phyloP scores from a whole-genome alignment of 53 echinoderm and acorn worm species.

The Apostichopus leukothele region DNA sequence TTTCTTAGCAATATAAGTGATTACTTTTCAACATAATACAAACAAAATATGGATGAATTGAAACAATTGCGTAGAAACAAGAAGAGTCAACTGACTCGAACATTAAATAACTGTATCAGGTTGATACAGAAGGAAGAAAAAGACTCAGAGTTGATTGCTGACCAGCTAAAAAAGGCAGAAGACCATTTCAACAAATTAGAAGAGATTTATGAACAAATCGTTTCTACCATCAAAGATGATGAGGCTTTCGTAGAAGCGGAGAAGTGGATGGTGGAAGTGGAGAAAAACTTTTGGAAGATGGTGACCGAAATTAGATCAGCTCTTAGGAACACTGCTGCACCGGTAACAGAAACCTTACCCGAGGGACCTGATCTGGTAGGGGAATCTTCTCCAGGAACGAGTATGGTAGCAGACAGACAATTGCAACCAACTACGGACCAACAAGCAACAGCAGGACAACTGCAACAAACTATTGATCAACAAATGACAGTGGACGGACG shows the following conservation, averaged over 20 bases:
- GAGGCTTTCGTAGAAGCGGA: constrained; percentile 7
- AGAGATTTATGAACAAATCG: constrained; percentile 7
- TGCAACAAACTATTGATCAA: too few relatives aligned
- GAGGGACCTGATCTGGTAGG: background rate
- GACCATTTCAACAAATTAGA: constrained; percentile 17
- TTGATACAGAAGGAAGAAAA: background rate
- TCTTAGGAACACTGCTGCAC: background rate
- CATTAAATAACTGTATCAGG: constrained; percentile 2
- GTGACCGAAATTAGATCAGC: background rate
- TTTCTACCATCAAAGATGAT: constrained; percentile 4
- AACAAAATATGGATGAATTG: too few relatives aligned
- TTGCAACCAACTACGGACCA: background rate
- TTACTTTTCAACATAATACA: too few relatives aligned
- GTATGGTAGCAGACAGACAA: background rate
- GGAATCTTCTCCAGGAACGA: background rate
- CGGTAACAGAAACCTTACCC: background rate
- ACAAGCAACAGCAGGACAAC: background rate
- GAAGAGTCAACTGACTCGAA: constrained; percentile 24
- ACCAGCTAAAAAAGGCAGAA: constrained; percentile 25
- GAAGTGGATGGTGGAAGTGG: constrained; percentile 32
- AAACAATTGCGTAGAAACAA: too few relatives aligned
- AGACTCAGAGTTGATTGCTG: background rate
- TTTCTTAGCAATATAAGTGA: too few relatives aligned
- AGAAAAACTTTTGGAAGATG: constrained; percentile 12
- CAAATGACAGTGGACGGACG: too few relatives aligned